Evolutionary conservation across 2,113 vertebrate species (phyloP).

Genomic region (Meles meles): DNA sequence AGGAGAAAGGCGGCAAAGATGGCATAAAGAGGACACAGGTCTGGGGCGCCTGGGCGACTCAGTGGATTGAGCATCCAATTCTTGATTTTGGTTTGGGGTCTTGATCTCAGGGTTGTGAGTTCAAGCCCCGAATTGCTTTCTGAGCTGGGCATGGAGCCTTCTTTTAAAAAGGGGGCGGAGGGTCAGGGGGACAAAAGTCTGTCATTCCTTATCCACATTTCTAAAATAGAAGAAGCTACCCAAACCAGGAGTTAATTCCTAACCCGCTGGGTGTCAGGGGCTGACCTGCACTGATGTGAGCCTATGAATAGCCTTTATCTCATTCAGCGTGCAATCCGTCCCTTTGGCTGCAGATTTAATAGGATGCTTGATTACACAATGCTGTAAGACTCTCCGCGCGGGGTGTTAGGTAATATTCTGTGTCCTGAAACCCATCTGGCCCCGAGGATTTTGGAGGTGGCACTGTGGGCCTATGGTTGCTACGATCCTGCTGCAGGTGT

Average conservation of each 20-base stretch:
- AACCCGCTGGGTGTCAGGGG: neutral
- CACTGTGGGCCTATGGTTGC: neutral
- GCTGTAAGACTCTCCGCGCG: neutral
- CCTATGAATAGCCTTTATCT: slow-evolving; percentile 45
- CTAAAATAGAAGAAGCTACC: slow-evolving; percentile 28
- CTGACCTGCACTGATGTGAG: neutral
- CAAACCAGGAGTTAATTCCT: neutral
- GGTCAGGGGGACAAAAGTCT: neutral
- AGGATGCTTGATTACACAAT: neutral
- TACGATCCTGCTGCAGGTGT: neutral
- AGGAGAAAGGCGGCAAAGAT: neutral
- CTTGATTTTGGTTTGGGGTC: neutral
- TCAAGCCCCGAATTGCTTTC: neutral
- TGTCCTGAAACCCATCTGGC: neutral
- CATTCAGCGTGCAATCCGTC: neutral
- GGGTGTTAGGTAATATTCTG: neutral
- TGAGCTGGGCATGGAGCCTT: neutral
- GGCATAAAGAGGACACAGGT: neutral
- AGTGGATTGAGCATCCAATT: neutral
- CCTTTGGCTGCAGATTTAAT: slow-evolving; percentile 35
- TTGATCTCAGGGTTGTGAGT: neutral
- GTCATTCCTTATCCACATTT: neutral
- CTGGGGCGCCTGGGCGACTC: neutral
- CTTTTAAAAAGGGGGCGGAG: neutral
- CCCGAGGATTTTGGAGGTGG: neutral